Evolutionary conservation across 53 echinoderm and acorn worm genomes (phyloP).

Genomic region (Apostichopus leukothele): DNA sequence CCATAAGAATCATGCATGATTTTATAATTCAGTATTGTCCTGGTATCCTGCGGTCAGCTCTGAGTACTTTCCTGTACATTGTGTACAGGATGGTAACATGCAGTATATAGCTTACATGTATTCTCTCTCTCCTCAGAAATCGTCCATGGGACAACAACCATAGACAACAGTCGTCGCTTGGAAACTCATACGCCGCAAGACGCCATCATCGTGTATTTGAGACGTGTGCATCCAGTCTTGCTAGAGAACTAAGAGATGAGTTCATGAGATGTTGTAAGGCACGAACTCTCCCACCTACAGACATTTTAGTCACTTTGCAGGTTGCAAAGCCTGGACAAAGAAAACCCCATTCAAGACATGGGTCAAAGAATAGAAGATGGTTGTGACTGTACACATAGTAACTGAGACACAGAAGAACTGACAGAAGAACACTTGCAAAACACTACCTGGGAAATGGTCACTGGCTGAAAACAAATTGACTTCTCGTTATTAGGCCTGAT

Average conservation of each 20-base stretch:
- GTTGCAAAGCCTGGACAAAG: not conserved
- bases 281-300: not conserved
- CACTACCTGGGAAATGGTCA: too few relatives aligned
- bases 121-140: not conserved
- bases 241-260: conserved; percentile 25
- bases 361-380: not conserved
- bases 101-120: too few relatives aligned
- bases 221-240: conserved; percentile 15
- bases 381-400: not conserved
- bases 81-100: too few relatives aligned
- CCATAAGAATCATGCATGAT: too few relatives aligned
- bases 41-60: too few relatives aligned
- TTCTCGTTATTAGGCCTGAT: too few relatives aligned
- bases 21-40: too few relatives aligned
- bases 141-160: not conserved
- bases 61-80: too few relatives aligned
- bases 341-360: not conserved
- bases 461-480: too few relatives aligned
- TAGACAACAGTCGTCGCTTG: not conserved
- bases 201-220: conserved; percentile 18
- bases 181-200: not conserved
- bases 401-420: too few relatives aligned
- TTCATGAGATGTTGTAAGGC: conserved; percentile 30
- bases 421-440: too few relatives aligned
- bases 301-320: not conserved